phyloP scores from a whole-genome alignment of 2,888 invertebrate species.

The Eupithecia subfuscata region DNA sequence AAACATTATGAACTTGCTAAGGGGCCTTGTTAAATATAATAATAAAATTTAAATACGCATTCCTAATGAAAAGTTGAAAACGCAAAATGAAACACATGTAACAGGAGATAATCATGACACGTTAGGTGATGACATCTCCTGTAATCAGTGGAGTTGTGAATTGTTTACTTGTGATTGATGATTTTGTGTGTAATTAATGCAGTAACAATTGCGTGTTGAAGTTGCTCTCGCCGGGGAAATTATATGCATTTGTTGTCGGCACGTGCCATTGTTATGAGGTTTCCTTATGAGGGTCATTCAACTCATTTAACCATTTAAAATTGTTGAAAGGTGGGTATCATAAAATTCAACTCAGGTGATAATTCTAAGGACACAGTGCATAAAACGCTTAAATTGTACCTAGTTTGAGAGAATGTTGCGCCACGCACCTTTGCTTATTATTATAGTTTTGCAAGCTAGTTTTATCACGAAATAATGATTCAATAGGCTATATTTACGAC shows the following conservation, averaged over 20 bases:
- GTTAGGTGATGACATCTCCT: background rate
- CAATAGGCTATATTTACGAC: conserved; percentile 19
- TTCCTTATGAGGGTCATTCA: conserved; percentile 11
- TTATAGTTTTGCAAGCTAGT: background rate
- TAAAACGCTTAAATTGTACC: background rate
- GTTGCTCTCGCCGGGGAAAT: conserved; percentile 47
- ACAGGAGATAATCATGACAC: background rate
- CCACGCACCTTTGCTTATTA: background rate
- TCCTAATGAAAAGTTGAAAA: background rate
- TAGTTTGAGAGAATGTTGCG: background rate
- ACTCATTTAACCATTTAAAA: background rate
- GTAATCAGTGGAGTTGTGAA: background rate
- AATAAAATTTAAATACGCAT: background rate
- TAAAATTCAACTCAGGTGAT: background rate
- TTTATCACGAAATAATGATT: conserved; percentile 11
- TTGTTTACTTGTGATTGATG: background rate
- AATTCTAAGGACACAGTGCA: background rate
- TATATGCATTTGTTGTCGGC: conserved; percentile 46
- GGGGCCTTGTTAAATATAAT: background rate
- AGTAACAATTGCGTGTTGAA: conserved; percentile 53
- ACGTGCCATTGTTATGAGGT: conserved; percentile 19
- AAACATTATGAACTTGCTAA: conserved; percentile 47
- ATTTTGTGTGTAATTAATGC: background rate
- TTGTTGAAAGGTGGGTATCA: background rate
- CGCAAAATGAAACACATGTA: background rate